These are phyloP conservation scores for Meriones unguiculatus DNA, from an alignment of 2,113 vertebrate species.

Conservation along the genomic window DNA sequence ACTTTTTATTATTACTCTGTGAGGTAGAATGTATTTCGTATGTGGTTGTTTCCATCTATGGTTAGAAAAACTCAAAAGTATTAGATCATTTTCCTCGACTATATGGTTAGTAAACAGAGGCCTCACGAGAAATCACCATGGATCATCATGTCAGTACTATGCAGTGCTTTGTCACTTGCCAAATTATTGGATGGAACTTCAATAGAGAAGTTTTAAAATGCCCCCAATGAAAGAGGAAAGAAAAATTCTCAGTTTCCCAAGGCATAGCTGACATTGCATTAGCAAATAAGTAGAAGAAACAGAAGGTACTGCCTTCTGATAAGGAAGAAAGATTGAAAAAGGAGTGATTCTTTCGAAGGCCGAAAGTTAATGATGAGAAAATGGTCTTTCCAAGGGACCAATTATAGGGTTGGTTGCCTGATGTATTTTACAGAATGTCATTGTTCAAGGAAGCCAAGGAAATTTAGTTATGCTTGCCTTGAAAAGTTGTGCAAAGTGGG, in stretches of 20 bases:
- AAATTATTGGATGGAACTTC: conserved; percentile 53
- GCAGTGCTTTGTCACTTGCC: not conserved
- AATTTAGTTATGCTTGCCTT: conserved; percentile 54
- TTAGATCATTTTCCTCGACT: not conserved
- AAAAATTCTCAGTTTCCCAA: conserved; percentile 41
- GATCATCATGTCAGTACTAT: not conserved
- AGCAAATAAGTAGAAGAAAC: conserved; percentile 29
- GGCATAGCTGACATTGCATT: not conserved
- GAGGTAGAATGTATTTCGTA: not conserved
- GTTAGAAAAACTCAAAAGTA: not conserved
- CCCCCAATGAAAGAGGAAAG: conserved; percentile 57
- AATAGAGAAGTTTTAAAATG: conserved; percentile 59
- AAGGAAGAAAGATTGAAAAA: conserved; percentile 28
- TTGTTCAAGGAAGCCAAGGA: conserved; percentile 33
- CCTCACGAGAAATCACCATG: not conserved
- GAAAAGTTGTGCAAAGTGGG: conserved; percentile 71
- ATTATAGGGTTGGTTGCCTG: conserved; percentile 63
- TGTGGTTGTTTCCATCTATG: conserved; percentile 8
- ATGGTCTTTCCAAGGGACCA: conserved; percentile 72
- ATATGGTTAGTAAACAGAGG: conserved; percentile 39
- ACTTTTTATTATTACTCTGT: conserved; percentile 4
- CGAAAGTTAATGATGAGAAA: conserved; percentile 67
- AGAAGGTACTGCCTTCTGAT: conserved; percentile 21
- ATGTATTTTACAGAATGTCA: conserved; percentile 66
- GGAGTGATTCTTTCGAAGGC: conserved; percentile 28